Evolutionary conservation across 2,797 vertebrate species (phyloP).

Genomic region (Pithecia hirsuta): DNA sequence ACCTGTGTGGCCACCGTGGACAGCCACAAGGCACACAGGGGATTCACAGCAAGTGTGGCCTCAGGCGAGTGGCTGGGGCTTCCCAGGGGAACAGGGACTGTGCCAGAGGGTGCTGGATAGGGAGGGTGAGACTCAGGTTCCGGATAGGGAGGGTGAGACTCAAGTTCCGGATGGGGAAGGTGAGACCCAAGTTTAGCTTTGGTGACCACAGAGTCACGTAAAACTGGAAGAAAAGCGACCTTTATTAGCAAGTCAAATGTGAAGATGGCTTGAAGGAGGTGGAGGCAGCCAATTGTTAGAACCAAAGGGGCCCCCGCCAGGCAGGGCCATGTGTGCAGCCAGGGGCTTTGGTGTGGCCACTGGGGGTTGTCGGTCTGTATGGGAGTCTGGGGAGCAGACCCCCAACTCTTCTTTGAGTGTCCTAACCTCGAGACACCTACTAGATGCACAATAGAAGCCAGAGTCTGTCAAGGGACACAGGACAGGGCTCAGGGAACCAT

Average conservation of each 20-base stretch:
- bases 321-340: neutral
- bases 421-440: neutral
- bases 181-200: neutral
- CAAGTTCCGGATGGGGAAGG: neutral
- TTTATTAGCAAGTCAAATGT: neutral
- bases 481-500: neutral
- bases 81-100: neutral
- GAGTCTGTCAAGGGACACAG: rapidly evolving
- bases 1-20: neutral
- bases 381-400: neutral
- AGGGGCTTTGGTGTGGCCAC: neutral
- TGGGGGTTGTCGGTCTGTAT: rapidly evolving
- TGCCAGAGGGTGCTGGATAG: neutral
- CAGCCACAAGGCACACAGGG: neutral
- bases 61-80: neutral
- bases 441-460: neutral
- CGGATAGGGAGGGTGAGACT: neutral
- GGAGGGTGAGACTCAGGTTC: neutral
- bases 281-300: neutral
- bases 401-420: neutral
- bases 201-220: neutral
- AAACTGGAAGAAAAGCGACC: neutral
- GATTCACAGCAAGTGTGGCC: neutral
- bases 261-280: too few relatives aligned
- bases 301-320: neutral